Evolutionary conservation across 2,888 invertebrate species (phyloP), one percentile per base, ranked within the genome.

Genomic region (Argynnis bischoffii): DNA sequence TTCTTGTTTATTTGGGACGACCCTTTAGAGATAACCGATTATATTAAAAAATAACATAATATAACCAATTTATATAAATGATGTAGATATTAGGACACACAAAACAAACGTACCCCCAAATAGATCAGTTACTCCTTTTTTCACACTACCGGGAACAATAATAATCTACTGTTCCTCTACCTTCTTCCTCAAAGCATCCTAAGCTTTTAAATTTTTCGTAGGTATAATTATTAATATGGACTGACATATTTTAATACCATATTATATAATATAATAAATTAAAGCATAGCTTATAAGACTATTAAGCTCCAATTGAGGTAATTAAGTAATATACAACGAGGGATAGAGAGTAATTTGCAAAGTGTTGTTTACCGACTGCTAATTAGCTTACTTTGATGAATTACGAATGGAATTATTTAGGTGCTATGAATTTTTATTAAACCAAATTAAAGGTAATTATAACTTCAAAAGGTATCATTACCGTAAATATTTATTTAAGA

Each of bases 301-400:
- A 21, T 47, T 48, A 11, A 21, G 47, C 46, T 26, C 57, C n/a
- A 59, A 59, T 26, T 59, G 47, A n/a, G 21, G 47, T 59, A 59
- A 21, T 59, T 59, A 59, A 26, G 47, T 59, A 59, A 47, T 59
- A 59, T 15, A 48, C 47, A 57, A 21, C 47, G 47, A 59, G 47
- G 47, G 47, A 11, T 26, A 59, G n/a, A 47, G n/a, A 26, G 59
- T 59, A 47, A 59, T 59, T 48, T n/a, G 47, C 47, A 59, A 59
- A 48, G 57, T 48, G 57, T 47, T 59, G 47, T 48, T 59, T 59
- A 48, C 59, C 59, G 26, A 59, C 48, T 59, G 48, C 48, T 48
- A 59, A 59, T 59, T 59, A 59, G 21, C 57, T 59, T 48, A 59
- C 59, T 59, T 48, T 59, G 59, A 59, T 59, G 48, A 59, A 59